These are phyloP conservation scores for Apis laboriosa DNA, from an alignment of 1,140 invertebrate species.

Conservation along the genomic window DNA sequence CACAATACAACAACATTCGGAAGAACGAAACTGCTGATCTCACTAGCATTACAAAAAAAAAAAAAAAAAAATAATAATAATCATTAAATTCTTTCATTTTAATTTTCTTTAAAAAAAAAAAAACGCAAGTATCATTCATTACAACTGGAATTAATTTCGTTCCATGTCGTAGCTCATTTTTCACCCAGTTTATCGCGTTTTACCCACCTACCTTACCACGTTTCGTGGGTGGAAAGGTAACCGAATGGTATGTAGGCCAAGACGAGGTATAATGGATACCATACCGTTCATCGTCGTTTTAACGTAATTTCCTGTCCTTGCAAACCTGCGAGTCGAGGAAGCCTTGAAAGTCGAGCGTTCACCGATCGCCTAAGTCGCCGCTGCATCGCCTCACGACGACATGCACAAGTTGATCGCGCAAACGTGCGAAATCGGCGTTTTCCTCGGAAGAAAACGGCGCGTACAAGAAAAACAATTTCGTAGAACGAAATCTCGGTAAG, in stretches of 20 bases:
- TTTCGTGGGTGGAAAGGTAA: background rate
- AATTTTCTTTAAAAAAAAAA: too few relatives aligned
- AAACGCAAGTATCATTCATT: too few relatives aligned
- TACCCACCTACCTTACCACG: background rate
- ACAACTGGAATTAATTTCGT: background rate
- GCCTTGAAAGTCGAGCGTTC: slow-evolving; percentile 10
- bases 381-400: too few relatives aligned
- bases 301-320: background rate
- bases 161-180: background rate
- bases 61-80: too few relatives aligned
- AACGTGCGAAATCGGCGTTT: background rate
- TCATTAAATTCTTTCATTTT: too few relatives aligned
- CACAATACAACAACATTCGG: too few relatives aligned
- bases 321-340: background rate
- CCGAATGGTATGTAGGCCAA: background rate
- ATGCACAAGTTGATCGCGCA: too few relatives aligned
- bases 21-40: too few relatives aligned
- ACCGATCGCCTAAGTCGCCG: background rate
- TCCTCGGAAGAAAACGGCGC: background rate
- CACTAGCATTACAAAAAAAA: too few relatives aligned
- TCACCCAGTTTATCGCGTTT: background rate
- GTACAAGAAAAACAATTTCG: slow-evolving; percentile 5
- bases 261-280: background rate
- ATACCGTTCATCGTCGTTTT: background rate
- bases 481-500: background rate